Base-by-base conservation (phyloP, 1,140 invertebrate species). In the Caenorhabditis tropicalis region DNA sequence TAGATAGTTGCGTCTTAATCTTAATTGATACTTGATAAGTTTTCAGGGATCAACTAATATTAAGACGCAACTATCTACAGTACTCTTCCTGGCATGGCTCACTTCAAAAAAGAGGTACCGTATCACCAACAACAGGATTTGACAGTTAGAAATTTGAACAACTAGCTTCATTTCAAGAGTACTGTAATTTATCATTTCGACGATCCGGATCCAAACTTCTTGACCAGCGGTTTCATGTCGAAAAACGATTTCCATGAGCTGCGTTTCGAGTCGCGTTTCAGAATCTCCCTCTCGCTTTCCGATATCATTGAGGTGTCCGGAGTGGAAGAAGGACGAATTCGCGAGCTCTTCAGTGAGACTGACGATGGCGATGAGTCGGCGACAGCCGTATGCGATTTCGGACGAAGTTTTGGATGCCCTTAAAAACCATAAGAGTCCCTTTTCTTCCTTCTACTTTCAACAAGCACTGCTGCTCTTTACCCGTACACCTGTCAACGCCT, bases 401-500 rank as follows among this genome's bases (percentile, higher is more conserved):
- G 36, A 12, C 65, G 65, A 21, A 74, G 65, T 4, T 43, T 12
- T 10, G 36, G 21, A 24, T 43, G 24, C 19, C 36, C 65, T 74
- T 33, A 24, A 74, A 74, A 27, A 43, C 12, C 19, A 51, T 9
- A 51, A 16, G 49, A 51, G 16, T 51, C 49, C 49, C 49, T 51
- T 51, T 21, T 6, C 5, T 43, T 43, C 39, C 12, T 5, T 43
- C 5, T 43, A 43, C 5, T 43, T 12, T 24, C 19, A 65, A 65
- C 58, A 36, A 65, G 10, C 33, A 65, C 58, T 43, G 19, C 24
- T 43, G 2, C 33, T 29, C 12, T 46, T 6, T 12, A 43, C 1
- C 65, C 60, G 7, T 74, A 74, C 65, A 74, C 65, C 65, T 74
- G 65, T 74, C 65, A 74, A 74, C 65, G 65, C 33, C 65, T 74